Percentiles rank a stretch among this genome's conserved stretches.
Conservation (phyloP, 2,113 vertebrate species). For the Amphilophus citrinellus region DNA sequence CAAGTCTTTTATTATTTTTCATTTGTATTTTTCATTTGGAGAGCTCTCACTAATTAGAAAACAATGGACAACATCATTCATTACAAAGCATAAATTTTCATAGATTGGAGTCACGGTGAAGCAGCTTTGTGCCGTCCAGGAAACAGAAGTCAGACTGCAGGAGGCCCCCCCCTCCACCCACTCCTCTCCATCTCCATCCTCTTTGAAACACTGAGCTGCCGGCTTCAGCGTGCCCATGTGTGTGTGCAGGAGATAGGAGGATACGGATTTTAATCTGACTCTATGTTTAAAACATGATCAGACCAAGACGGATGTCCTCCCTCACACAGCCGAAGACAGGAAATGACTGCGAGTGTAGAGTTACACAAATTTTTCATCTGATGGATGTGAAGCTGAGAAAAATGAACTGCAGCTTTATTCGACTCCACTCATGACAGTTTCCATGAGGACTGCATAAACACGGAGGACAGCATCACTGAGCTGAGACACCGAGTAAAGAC, state of each 20-base stretch:
- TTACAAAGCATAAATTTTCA: background rate
- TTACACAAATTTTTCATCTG: background rate
- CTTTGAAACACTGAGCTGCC: conserved; percentile 5
- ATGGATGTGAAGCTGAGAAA: background rate
- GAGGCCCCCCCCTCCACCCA: background rate
- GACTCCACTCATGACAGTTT: background rate
- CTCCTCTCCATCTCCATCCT: background rate
- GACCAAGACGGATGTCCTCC: background rate
- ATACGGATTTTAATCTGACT: conserved; percentile 34
- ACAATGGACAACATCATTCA: background rate
- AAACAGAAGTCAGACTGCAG: background rate
- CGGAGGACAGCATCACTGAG: background rate
- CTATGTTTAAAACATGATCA: conserved; percentile 49
- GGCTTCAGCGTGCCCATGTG: background rate
- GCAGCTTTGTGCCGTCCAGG: background rate
- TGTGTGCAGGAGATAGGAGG: background rate
- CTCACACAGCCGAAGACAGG: background rate
- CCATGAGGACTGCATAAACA: no score
- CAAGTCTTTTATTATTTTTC: background rate
- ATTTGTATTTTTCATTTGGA: background rate
- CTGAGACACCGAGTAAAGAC: background rate
- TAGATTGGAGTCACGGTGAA: background rate
- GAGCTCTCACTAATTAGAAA: background rate
- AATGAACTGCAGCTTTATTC: background rate
- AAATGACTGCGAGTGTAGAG: background rate